A percentile compares a stretch with the other conserved stretches of the same genome.
Evolutionary conservation across 2,113 vertebrate genomes (phyloP).

Genomic region (Girardinichthys multiradiatus): DNA sequence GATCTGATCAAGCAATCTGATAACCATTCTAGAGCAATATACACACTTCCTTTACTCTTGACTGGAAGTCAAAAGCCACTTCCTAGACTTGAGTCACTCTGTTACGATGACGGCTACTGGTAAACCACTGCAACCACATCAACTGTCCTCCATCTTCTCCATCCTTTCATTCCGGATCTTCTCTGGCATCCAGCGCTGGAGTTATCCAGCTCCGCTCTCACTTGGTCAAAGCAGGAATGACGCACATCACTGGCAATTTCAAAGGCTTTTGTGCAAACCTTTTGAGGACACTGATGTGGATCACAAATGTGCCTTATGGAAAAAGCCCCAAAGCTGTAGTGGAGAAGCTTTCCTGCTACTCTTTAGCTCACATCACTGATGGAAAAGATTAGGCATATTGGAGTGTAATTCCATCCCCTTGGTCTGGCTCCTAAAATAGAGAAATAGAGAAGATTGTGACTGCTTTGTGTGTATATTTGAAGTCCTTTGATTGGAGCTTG

Average conservation of each 20-base stretch:
- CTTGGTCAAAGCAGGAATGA: conserved; percentile 42
- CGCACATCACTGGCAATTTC: conserved; percentile 41
- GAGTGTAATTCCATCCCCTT: conserved; percentile 76
- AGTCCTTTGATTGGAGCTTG: conserved; percentile 74
- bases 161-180: conserved; percentile 40
- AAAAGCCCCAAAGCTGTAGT: conserved; percentile 42
- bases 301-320: conserved; percentile 59
- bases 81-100: conserved; percentile 54
- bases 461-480: conserved; percentile 63
- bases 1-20: not conserved
- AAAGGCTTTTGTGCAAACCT: conserved; percentile 43
- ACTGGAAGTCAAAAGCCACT: conserved; percentile 53
- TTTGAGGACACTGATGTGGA: conserved; percentile 46
- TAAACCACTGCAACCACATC: conserved; percentile 63
- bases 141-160: conserved; percentile 48
- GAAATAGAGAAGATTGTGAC: conserved; percentile 41
- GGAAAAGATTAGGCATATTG: conserved; percentile 79
- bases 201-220: conserved; percentile 10
- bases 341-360: conserved; percentile 35
- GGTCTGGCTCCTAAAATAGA: conserved; percentile 75
- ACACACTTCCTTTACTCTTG: conserved; percentile 48
- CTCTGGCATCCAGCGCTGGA: conserved; percentile 9
- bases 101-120: conserved; percentile 56
- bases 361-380: conserved; percentile 71
- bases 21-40: conserved; percentile 19